Evolutionary conservation across 1,140 invertebrate species (phyloP), one percentile per base, ranked within the genome.

Genomic region (Mya arenaria): DNA sequence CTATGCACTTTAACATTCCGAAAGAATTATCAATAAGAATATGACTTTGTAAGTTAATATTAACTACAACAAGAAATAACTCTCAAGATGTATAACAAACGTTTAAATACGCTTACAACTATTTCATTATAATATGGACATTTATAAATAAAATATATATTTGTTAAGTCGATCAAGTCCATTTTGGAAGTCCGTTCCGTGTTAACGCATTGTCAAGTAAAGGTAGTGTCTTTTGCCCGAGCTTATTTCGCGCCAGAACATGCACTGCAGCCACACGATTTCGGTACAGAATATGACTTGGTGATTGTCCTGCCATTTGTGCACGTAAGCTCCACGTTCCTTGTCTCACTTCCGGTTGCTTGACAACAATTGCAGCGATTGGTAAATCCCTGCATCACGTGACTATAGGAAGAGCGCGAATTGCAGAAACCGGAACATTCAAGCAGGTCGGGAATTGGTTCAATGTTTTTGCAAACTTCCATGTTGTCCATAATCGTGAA

Each of bases 281-380:
- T 71, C 1, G 85, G 80, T 39, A 84, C 81, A 15, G 52, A 60
- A 58, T 86, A 88, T 56, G 79, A 63, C 36, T 84, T 81, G 19
- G 58, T 66, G 25, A 86, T 65, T 41, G 58, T 86, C 17, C 66
- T 68, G n/a, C 86, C 86, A 65, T 75, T 73, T 2, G 32, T 44
- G 28, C 86, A 88, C 2, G 62, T 71, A 10, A 88, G 81, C 37
- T 79, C 55, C 23, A 88, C 62, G 25, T 41, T 56, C 56, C 72
- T 82, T 32, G 65, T 28, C 17, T 56, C 71, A 15, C 77, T 84
- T 32, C 55, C 60, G 25, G 82, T 74, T 17, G 85, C 60, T 37
- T 79, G 81, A 66, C 86, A 88, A 55, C 86, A 88, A 10, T 63
- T 72, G 81, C 86, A 88, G n/a, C 62, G 68, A 66, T 81, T 84